Evolutionary conservation across 2,113 vertebrate genomes (phyloP).

Genomic region (Hippocampus abdominalis): DNA sequence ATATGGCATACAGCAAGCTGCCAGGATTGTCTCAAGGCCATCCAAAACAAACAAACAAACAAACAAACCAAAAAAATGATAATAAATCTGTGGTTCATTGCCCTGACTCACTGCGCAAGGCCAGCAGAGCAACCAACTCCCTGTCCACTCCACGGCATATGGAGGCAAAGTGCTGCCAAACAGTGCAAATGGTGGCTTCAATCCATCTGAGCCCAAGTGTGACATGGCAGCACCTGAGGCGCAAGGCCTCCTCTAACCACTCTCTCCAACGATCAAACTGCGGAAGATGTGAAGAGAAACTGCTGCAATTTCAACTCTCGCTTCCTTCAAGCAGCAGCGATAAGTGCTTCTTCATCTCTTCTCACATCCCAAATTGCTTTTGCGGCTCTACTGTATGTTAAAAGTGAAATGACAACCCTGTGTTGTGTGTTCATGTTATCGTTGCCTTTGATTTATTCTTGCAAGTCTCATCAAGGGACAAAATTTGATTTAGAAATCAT

Average conservation of each 20-base stretch:
- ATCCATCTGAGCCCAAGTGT: slow-evolving; percentile 58
- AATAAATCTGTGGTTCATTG: slow-evolving; percentile 34
- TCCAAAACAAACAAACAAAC: slow-evolving; percentile 36
- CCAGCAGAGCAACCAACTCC: slow-evolving; percentile 58
- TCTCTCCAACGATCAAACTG: slow-evolving; percentile 51
- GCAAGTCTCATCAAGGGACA: slow-evolving; percentile 39
- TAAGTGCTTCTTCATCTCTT: slow-evolving; percentile 49
- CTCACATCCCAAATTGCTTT: slow-evolving; percentile 43
- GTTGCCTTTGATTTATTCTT: slow-evolving; percentile 58
- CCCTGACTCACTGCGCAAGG: slow-evolving; percentile 39
- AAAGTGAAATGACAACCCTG: slow-evolving; percentile 35
- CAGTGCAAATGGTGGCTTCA: slow-evolving; percentile 57
- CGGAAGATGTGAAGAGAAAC: slow-evolving; percentile 46
- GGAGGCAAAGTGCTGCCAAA: slow-evolving; percentile 66
- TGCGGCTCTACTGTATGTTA: slow-evolving; percentile 28
- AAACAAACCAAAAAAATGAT: too few species aligned
- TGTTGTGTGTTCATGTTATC: slow-evolving; percentile 27
- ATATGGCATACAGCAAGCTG: slow-evolving; percentile 6
- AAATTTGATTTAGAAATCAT: slow-evolving; percentile 63
- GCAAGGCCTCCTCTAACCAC: slow-evolving; percentile 37
- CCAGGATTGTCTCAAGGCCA: slow-evolving; percentile 12
- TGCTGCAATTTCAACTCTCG: slow-evolving; percentile 39
- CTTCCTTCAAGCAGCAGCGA: slow-evolving; percentile 35
- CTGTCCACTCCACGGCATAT: slow-evolving; percentile 62
- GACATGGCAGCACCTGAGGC: slow-evolving; percentile 50